Evolutionary conservation across 2,888 invertebrate species (phyloP), one percentile per base, ranked within the genome.

Genomic region (Oscheius sp.): DNA sequence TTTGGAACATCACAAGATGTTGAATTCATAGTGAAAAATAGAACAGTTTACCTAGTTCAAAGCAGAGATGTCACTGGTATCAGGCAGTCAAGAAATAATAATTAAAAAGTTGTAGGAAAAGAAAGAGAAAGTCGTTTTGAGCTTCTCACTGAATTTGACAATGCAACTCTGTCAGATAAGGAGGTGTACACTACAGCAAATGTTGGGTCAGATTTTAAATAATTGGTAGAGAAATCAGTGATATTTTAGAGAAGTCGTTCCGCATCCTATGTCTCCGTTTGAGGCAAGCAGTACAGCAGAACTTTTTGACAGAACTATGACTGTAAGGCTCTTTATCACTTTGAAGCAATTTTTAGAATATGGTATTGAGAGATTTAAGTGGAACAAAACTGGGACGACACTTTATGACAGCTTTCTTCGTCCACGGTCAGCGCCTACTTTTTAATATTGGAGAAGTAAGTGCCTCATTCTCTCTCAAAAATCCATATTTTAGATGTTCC

Each of bases 81-180:
- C 33, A 53, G 8, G 25, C 1, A 15, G 5, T 58, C 1, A 10
- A 12, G 8, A 6, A 17, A n/a, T 25, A 42, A 12, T 31, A 31
- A 50, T 15, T 23, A 25, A 12, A n/a, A 15, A 0, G 91, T 93
- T 63, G 93, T 93, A 0, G 91, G 91, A 0, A 84, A 92, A 31
- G 91, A 91, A 76, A 87, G 90, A 0, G 93, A 93, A 91, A 91
- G 91, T 0, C 92, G 93, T 67, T 92, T 91, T 80, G 93, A 94
- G 82, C 86, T 94, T 33, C 88, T 90, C 3, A 93, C 93, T 83
- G 94, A 94, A 87, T 88, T 92, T 81, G 93, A 93, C 86, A 88
- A 90, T 0, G 89, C 92, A 0, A 87, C 91, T 3, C 89, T 91
- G 83, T 89, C 91, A 0, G 91, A 91, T 27, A 89, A 90, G n/a